These are phyloP conservation scores for Acrobeloides nanus DNA, from an alignment of 2,888 invertebrate genomes.

Conservation along the genomic window DNA sequence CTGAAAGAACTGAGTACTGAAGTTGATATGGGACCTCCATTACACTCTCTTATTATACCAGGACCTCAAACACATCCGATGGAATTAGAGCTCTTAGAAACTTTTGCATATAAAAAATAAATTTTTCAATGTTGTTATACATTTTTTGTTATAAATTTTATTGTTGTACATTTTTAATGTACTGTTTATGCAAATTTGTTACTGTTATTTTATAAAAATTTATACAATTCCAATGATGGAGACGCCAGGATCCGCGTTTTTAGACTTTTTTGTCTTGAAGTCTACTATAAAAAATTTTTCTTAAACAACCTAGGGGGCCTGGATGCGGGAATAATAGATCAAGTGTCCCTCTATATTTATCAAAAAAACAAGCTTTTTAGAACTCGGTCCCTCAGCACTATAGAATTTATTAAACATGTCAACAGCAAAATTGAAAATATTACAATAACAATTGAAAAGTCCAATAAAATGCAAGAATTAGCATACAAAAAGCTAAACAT, in stretches of 20 bases:
- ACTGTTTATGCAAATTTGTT: too few relatives aligned
- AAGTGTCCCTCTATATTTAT: too few relatives aligned
- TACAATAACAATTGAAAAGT: too few relatives aligned
- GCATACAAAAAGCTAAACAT: conserved; percentile 11
- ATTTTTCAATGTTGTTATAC: background rate
- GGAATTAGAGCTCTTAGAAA: conserved; percentile 74
- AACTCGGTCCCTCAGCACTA: background rate
- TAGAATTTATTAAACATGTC: conserved; percentile 8
- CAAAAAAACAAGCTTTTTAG: too few relatives aligned
- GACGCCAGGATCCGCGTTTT: too few relatives aligned
- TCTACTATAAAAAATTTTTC: too few relatives aligned
- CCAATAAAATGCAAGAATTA: conserved; percentile 17
- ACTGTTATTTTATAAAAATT: too few relatives aligned
- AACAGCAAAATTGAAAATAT: too few relatives aligned
- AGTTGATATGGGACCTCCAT: conserved; percentile 71
- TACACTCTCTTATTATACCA: conserved; percentile 87
- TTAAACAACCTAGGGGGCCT: too few relatives aligned
- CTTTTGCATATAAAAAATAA: conserved; percentile 14
- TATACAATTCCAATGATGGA: too few relatives aligned
- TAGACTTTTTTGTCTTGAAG: too few relatives aligned
- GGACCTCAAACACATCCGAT: conserved; percentile 74
- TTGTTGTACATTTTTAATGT: background rate
- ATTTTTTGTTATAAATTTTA: background rate
- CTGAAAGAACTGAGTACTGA: conserved; percentile 69
- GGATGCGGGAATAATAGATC: too few relatives aligned